A percentile compares a stretch with the other conserved stretches of the same genome.
Conservation (phyloP, 1,140 invertebrate species). For the Spodoptera litura region DNA sequence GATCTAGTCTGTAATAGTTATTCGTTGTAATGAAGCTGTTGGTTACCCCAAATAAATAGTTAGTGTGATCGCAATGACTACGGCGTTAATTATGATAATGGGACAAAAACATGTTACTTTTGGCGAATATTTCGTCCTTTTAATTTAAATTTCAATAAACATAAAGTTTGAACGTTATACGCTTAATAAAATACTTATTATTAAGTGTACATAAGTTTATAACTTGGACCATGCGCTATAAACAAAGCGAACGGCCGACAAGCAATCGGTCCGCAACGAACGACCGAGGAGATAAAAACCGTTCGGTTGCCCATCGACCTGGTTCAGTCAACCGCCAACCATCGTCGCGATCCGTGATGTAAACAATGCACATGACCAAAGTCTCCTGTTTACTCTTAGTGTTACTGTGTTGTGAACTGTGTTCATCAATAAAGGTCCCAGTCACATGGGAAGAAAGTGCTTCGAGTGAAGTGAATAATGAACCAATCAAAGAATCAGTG, state of each 20-base stretch:
- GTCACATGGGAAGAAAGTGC: slow-evolving; percentile 66
- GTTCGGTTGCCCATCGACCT: slow-evolving; percentile 59
- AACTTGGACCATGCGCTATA: slow-evolving; percentile 53
- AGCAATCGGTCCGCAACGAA: slow-evolving; percentile 74
- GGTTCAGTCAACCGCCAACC: slow-evolving; percentile 74
- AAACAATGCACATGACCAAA: slow-evolving; percentile 69
- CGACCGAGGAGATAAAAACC: slow-evolving; percentile 83
- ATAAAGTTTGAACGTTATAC: no score
- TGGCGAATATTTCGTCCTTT: no score
- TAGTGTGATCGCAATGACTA: no score
- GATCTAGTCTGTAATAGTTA: no score
- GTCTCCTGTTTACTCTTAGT: slow-evolving; percentile 62
- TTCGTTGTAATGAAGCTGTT: no score
- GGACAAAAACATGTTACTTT: no score
- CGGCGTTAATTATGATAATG: no score
- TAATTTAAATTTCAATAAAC: no score
- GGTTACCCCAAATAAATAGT: no score
- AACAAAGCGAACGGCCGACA: slow-evolving; percentile 72
- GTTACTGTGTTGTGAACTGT: slow-evolving; percentile 69
- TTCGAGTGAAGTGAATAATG: slow-evolving; percentile 71
- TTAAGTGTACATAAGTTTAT: slow-evolving; percentile 41
- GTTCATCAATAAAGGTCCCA: slow-evolving; percentile 74
- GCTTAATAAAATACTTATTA: neutral
- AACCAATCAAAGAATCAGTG: slow-evolving; percentile 52
- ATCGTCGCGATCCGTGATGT: slow-evolving; percentile 73